phyloP scores from a whole-genome alignment of 92 coral and sea anemone species.

The Heliopora coerulea region DNA sequence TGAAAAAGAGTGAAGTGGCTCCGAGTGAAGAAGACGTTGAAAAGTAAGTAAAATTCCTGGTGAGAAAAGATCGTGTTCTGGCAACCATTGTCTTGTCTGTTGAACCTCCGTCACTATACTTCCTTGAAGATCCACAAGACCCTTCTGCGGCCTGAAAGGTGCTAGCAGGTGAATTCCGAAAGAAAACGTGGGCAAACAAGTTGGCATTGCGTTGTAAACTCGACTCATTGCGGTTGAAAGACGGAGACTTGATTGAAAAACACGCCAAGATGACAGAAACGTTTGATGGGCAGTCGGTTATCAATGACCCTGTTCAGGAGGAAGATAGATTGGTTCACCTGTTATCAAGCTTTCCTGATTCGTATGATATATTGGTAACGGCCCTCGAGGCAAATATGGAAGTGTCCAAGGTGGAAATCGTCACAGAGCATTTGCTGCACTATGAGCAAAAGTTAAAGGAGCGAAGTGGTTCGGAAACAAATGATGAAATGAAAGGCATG shows the following conservation, averaged over 20 bases:
- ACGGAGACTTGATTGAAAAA: constrained; percentile 48
- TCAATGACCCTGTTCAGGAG: constrained; percentile 50
- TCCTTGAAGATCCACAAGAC: constrained; percentile 35
- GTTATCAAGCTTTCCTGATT: constrained; percentile 59
- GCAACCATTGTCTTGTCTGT: constrained; percentile 57
- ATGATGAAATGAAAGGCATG: constrained; percentile 38
- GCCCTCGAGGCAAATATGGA: constrained; percentile 41
- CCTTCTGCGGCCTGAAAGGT: constrained; percentile 46
- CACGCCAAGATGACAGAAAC: constrained; percentile 55
- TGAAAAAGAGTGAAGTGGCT: not conserved
- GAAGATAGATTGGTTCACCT: constrained; percentile 45
- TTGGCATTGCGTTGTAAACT: constrained; percentile 51
- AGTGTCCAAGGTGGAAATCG: constrained; percentile 49
- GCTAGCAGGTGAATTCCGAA: constrained; percentile 50
- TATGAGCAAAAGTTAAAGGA: constrained; percentile 6
- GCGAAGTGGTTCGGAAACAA: not conserved
- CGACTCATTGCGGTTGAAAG: constrained; percentile 37
- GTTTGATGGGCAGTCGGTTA: constrained; percentile 40
- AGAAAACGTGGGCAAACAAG: constrained; percentile 55
- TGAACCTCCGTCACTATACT: constrained; percentile 45
- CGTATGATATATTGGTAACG: constrained; percentile 64
- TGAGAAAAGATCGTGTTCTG: constrained; percentile 49
- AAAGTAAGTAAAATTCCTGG: constrained; percentile 37
- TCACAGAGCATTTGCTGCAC: constrained; percentile 16
- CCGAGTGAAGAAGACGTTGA: constrained; percentile 1